Evolutionary conservation across 2,888 invertebrate species (phyloP), one percentile per base, ranked within the genome.

Genomic region (Tetranychus truncatus): DNA sequence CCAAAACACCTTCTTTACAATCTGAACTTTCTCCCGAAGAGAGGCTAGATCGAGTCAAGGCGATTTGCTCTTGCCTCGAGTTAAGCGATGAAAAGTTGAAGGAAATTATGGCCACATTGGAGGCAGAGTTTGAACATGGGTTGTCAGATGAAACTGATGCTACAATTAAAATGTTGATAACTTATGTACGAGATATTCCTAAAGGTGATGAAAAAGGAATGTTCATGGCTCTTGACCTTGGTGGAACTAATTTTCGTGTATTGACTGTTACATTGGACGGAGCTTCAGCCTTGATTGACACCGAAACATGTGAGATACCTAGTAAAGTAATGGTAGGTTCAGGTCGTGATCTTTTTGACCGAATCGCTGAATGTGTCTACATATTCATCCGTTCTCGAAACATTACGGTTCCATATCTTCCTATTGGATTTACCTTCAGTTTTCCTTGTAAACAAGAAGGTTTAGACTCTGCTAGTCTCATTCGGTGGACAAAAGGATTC

Each of bases 171-270:
- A 96, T 96, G 85, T 94, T 91, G 84, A 89, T 92, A 74, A 95
- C 96, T 9, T 97, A 94, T 82, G 95, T 97, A 74, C 91, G 95
- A 84, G 90, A 92, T 84, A 87, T 96, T 79, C 96, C 96, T 34
- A 91, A 92, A 85, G 95, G 95, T 85, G 76, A 86, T 88, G 95
- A 95, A 85, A 87, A 87, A 77, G 96, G 96, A 77, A 91, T 93
- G 85, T 95, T 94, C 84, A 85, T 97, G 81, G 96, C 96, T 3
- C 86, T 97, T 81, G 97, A 97, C 85, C 87, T 97, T 82, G 97
- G 97, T 75, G 96, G 97, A 73, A 97, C 96, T 74, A 96, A 97
- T 84, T 97, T 97, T 86, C 88, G 96, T 80, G 95, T 97, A 21
- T 86, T 97, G 78, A 87, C 95, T 76, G 92, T 97, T 82, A 89